Percentiles rank a stretch among this genome's conserved stretches.
Conservation (phyloP, 2,113 vertebrate genomes). For the Poicephalus gulielmi region DNA sequence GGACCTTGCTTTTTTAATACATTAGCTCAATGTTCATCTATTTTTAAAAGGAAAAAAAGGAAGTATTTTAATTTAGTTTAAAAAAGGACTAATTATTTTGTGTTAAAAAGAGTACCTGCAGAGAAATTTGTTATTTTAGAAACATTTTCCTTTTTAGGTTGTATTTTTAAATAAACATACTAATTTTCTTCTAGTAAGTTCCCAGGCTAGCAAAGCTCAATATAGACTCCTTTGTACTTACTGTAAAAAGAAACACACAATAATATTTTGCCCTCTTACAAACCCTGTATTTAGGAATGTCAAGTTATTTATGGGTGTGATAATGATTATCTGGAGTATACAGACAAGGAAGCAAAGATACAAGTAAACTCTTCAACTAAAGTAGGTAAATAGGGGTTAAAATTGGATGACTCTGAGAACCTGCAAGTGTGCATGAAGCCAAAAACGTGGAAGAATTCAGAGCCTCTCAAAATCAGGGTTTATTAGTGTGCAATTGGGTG, state of each 20-base stretch:
- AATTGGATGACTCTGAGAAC: background rate
- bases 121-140: background rate
- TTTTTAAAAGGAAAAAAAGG: background rate
- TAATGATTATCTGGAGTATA: background rate
- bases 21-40: background rate
- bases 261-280: background rate
- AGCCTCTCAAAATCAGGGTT: background rate
- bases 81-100: background rate
- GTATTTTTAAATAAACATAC: background rate
- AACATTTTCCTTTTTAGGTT: background rate
- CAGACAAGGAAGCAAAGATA: background rate
- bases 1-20: background rate
- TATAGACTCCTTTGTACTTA: background rate
- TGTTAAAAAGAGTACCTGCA: background rate
- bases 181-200: background rate
- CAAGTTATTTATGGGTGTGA: background rate
- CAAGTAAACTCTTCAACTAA: background rate
- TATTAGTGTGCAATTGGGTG: background rate
- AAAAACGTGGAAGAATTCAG: background rate
- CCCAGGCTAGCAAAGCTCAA: background rate
- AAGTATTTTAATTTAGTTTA: background rate
- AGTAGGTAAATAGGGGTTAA: background rate
- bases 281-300: background rate
- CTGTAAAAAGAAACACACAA: background rate
- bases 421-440: background rate